A percentile compares a stretch with the other conserved stretches of the same genome.
These are phyloP conservation scores for Bombus ignitus DNA, from an alignment of 1,140 invertebrate genomes.

Conservation along the genomic window DNA sequence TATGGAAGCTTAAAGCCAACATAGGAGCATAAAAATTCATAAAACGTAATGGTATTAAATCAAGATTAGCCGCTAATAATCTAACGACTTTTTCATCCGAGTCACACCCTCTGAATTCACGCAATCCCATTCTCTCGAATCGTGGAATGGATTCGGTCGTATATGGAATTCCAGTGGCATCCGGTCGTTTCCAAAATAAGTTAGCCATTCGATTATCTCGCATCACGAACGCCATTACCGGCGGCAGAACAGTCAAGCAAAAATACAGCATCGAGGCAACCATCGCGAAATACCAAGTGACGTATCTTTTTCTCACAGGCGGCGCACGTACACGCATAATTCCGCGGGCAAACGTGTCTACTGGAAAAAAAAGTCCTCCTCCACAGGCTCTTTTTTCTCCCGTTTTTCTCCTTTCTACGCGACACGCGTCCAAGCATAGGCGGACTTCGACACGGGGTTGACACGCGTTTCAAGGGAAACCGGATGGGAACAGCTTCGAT, in stretches of 20 bases:
- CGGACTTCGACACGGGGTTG: conserved; percentile 49
- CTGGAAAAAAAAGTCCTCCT: neutral
- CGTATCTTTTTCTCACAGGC: neutral
- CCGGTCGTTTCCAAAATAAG: conserved; percentile 29
- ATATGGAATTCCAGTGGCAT: conserved; percentile 24
- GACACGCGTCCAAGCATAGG: conserved; percentile 29
- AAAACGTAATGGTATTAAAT: no score
- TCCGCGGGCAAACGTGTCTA: neutral
- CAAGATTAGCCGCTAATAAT: neutral
- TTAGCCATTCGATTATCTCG: conserved; percentile 45
- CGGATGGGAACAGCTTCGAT: conserved; percentile 37
- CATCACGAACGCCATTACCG: conserved; percentile 41
- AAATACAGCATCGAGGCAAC: conserved; percentile 1
- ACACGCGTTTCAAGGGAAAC: conserved; percentile 46
- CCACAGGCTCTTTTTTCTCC: neutral
- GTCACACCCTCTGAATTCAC: no score
- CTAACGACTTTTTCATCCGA: neutral
- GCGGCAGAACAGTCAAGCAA: neutral
- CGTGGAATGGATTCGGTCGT: neutral
- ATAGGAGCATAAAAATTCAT: no score
- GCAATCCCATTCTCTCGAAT: no score
- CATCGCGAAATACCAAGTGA: conserved; percentile 36
- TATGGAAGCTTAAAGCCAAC: no score
- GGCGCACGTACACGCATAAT: conserved; percentile 38
- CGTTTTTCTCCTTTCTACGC: conserved; percentile 7